phyloP scores from a whole-genome alignment of 2,888 invertebrate genomes.

The Tuta absoluta region DNA sequence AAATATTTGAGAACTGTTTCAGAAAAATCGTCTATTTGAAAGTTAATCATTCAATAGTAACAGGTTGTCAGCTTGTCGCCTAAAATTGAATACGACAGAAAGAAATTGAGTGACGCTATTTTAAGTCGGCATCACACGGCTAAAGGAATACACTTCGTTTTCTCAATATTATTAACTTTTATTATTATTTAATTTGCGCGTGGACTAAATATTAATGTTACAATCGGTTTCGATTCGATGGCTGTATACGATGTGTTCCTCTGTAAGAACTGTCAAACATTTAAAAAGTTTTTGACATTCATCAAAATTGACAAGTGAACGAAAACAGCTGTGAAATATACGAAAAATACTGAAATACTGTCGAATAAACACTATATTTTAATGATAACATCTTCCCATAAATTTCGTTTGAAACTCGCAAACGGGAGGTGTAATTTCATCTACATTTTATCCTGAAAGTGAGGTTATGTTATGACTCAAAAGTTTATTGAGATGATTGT shows the following conservation, averaged over 20 bases:
- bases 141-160: too few species aligned
- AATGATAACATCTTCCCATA: not conserved
- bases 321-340: slow-evolving; percentile 54
- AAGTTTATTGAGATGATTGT: slow-evolving; percentile 51
- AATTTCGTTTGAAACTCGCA: not conserved
- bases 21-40: too few species aligned
- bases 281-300: slow-evolving; percentile 25
- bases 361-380: not conserved
- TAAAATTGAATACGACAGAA: too few species aligned
- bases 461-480: slow-evolving; percentile 69
- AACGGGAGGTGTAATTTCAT: not conserved
- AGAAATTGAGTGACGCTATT: too few species aligned
- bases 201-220: too few species aligned
- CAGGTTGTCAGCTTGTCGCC: too few species aligned
- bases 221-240: not conserved
- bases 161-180: too few species aligned
- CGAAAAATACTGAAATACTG: slow-evolving; percentile 31
- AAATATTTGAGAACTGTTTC: too few species aligned
- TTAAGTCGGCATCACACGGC: too few species aligned
- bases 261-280: not conserved
- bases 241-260: not conserved
- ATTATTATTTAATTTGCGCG: too few species aligned
- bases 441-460: slow-evolving; percentile 48
- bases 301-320: slow-evolving; percentile 72
- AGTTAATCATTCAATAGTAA: too few species aligned